phyloP scores from a whole-genome alignment of 92 coral and sea anemone genomes.

The Phenganax subtilis region DNA sequence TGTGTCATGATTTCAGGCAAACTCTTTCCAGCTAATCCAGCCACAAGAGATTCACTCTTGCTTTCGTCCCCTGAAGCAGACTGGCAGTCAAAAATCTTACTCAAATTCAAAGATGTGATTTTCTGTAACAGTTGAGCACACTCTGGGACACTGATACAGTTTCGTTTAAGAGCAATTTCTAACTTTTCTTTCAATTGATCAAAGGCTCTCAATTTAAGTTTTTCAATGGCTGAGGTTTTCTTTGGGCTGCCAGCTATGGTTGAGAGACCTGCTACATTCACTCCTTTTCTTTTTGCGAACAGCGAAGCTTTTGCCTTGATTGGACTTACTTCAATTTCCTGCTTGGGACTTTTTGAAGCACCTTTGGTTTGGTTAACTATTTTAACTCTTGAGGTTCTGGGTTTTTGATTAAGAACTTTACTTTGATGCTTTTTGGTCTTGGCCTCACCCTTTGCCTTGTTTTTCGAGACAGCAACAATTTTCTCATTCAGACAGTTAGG shows the following conservation, averaged over 20 bases:
- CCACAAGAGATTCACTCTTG: not conserved
- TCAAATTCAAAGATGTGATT: constrained; percentile 19
- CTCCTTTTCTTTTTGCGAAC: constrained; percentile 12
- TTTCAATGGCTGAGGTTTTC: constrained; percentile 27
- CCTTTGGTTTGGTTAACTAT: not conserved
- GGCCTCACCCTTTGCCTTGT: not conserved
- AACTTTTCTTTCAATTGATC: constrained; percentile 30
- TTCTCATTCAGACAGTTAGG: not conserved
- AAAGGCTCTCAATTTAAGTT: constrained; percentile 32
- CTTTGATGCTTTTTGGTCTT: constrained; percentile 12
- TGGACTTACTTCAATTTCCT: not conserved
- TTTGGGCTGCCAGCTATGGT: not conserved
- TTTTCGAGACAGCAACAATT: not conserved
- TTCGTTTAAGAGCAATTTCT: constrained; percentile 25
- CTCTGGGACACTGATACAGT: constrained; percentile 31
- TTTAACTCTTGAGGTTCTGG: constrained; percentile 16
- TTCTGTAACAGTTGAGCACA: constrained; percentile 10
- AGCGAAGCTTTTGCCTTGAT: constrained; percentile 1
- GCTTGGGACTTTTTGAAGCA: not conserved
- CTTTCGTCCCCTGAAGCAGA: constrained; percentile 32
- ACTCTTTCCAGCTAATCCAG: constrained; percentile 22
- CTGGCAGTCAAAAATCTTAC: constrained; percentile 10
- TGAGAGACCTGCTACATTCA: constrained; percentile 9
- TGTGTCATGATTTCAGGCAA: not conserved
- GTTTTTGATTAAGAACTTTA: not conserved